A percentile compares a stretch with the other conserved stretches of the same genome.
phyloP scores from a whole-genome alignment of 2,888 invertebrate species.

The Abrostola tripartita region DNA sequence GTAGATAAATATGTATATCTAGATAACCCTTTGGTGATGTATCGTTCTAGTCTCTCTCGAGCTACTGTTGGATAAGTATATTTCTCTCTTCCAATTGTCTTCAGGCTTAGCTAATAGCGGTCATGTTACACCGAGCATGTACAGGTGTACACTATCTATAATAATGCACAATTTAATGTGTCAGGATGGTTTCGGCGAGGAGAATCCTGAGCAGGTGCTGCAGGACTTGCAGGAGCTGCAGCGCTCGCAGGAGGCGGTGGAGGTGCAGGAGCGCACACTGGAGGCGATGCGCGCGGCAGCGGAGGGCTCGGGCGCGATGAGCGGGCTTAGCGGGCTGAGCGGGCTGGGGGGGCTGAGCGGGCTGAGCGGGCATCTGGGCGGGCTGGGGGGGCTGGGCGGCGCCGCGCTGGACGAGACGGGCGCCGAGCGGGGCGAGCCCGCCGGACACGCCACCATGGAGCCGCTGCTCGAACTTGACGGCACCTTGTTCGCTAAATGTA shows the following conservation, averaged over 20 bases:
- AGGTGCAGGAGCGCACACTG: conserved; percentile 64
- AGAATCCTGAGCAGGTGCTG: conserved; percentile 68
- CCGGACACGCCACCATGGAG: conserved; percentile 69
- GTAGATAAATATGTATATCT: too few relatives aligned
- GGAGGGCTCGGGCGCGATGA: conserved; percentile 59
- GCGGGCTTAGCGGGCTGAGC: conserved; percentile 66
- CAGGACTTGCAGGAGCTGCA: conserved; percentile 68
- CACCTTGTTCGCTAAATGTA: conserved; percentile 76
- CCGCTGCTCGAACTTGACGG: conserved; percentile 71
- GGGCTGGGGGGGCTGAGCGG: conserved; percentile 66
- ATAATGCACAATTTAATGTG: not conserved
- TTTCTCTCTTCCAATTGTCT: too few relatives aligned
- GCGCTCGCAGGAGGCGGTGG: conserved; percentile 75
- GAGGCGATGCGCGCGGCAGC: conserved; percentile 73
- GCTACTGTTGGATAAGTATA: too few relatives aligned
- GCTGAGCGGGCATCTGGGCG: conserved; percentile 65
- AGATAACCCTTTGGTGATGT: too few relatives aligned
- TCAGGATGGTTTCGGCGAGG: conserved; percentile 82
- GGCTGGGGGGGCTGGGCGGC: conserved; percentile 65
- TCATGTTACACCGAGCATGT: too few relatives aligned
- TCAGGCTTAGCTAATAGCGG: too few relatives aligned
- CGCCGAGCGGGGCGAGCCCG: conserved; percentile 68
- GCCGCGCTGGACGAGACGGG: conserved; percentile 61
- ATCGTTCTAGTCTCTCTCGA: too few relatives aligned
- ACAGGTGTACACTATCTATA: conserved; percentile 6